Evolutionary conservation across 92 coral and sea anemone genomes (phyloP).

Genomic region (Porites evermanni): DNA sequence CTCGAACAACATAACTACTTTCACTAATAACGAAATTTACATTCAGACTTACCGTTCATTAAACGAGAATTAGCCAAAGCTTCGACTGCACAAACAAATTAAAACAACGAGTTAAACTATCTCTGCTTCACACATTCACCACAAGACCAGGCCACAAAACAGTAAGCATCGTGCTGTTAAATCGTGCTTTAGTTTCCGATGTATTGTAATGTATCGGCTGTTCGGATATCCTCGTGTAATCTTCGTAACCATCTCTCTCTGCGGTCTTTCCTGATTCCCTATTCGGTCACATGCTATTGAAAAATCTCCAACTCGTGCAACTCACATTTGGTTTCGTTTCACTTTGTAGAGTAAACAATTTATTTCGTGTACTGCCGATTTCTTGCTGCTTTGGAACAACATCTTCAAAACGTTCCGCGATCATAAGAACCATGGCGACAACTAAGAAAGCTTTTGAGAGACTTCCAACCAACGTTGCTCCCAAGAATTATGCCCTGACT

Average conservation of each 20-base stretch:
- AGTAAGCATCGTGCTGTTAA: background rate
- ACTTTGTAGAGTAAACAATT: background rate
- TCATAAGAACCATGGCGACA: slow-evolving; percentile 18
- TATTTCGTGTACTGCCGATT: background rate
- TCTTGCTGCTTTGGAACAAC: background rate
- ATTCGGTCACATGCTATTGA: background rate
- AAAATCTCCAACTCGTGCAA: background rate
- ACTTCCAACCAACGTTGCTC: slow-evolving; percentile 83
- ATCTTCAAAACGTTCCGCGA: background rate
- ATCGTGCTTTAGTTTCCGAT: background rate
- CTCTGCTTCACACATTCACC: background rate
- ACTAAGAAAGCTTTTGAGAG: slow-evolving; percentile 89
- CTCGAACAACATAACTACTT: background rate
- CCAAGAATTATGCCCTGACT: slow-evolving; percentile 82
- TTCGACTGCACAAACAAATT: background rate
- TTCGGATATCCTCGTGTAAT: slow-evolving; percentile 11
- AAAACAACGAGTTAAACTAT: background rate
- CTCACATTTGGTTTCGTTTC: background rate
- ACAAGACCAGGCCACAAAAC: background rate
- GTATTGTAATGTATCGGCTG: background rate
- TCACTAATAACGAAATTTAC: background rate
- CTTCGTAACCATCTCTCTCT: background rate
- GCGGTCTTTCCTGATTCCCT: background rate
- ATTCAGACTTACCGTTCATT: background rate
- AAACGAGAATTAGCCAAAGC: background rate